Evolutionary conservation across 2,797 vertebrate genomes (phyloP).

Genomic region (Chloroceryle amazona): DNA sequence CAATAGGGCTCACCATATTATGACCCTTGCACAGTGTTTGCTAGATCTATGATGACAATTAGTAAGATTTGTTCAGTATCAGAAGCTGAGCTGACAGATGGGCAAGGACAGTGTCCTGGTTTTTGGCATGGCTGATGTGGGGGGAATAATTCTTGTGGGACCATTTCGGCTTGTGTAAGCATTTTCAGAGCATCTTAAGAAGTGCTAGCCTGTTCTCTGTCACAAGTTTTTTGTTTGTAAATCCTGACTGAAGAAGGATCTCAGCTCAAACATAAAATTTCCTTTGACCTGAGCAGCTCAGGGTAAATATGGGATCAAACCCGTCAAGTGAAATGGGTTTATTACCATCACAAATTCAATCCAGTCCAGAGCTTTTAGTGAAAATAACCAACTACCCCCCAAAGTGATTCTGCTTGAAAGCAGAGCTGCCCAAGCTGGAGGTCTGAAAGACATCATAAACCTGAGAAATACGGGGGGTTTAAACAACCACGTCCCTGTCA

Average conservation of each 20-base stretch:
- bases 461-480: not conserved
- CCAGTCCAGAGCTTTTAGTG: not conserved
- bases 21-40: rapidly evolving
- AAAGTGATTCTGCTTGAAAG: not conserved
- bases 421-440: not conserved
- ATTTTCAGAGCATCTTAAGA: not conserved
- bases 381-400: not conserved
- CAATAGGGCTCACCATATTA: not conserved
- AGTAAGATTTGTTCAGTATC: not conserved
- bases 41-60: rapidly evolving
- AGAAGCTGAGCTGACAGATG: not conserved
- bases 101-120: not conserved
- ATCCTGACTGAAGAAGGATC: not conserved
- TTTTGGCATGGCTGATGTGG: not conserved
- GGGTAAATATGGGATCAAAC: not conserved
- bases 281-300: not conserved
- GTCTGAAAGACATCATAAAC: not conserved
- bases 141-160: constrained; percentile 36
- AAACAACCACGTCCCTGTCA: not conserved
- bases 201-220: not conserved
- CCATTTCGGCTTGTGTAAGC: not conserved
- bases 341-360: not conserved
- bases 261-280: not conserved
- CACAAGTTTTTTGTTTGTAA: not conserved
- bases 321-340: not conserved